Conservation (phyloP, 23 tunicate genomes). For the Styela plicata region DNA sequence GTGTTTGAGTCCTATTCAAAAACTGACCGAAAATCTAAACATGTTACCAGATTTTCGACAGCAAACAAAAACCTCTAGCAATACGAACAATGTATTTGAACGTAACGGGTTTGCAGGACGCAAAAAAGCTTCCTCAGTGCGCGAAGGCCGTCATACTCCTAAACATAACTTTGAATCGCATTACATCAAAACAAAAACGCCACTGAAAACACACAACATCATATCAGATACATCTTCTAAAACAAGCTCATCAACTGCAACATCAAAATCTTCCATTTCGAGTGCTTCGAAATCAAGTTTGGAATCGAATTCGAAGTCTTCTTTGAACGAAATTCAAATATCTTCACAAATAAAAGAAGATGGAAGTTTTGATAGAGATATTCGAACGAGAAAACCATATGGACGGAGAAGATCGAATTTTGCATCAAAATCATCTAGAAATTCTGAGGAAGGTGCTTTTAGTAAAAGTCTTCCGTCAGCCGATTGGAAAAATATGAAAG, state of each 20-base stretch:
- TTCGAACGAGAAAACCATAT: not conserved
- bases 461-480: not conserved
- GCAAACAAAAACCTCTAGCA: not conserved
- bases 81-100: not conserved
- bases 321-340: not conserved
- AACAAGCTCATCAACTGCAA: not conserved
- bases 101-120: not conserved
- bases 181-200: not conserved
- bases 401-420: not conserved
- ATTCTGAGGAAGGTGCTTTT: not conserved
- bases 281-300: not conserved
- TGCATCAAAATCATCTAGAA: not conserved
- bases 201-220: not conserved
- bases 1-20: slow-evolving; percentile 19
- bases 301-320: not conserved
- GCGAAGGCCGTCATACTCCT: slow-evolving; percentile 4
- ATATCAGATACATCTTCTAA: not conserved
- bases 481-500: not conserved
- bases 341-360: not conserved
- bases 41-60: slow-evolving; percentile 20
- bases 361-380: not conserved
- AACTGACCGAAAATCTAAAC: slow-evolving; percentile 25
- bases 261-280: not conserved
- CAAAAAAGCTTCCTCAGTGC: slow-evolving; percentile 16
- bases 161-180: not conserved